Conservation (phyloP, 2,797 vertebrate species). For the Lepidocolaptes lacrymiger region DNA sequence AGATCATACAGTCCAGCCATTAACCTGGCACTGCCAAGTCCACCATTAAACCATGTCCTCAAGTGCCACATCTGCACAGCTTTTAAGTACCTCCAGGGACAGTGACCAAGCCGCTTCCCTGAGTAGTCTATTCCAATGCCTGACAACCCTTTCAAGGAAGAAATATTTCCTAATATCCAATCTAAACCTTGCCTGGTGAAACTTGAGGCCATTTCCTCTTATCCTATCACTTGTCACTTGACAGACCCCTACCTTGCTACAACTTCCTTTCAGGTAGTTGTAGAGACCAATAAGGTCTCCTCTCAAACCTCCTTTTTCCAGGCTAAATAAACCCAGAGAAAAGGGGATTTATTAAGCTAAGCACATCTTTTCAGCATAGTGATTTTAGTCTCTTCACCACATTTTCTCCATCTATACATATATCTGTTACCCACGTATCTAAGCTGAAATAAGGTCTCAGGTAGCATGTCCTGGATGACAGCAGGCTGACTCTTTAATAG, state of each 20-base stretch:
- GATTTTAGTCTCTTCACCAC: background rate
- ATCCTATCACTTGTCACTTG: background rate
- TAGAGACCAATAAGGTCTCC: fast-evolving
- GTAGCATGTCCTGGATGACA: background rate
- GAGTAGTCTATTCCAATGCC: background rate
- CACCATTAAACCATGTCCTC: background rate
- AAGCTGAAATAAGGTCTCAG: background rate
- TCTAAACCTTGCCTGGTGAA: background rate
- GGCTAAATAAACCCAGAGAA: background rate
- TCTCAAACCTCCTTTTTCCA: background rate
- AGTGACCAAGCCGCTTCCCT: background rate
- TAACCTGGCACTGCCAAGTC: background rate
- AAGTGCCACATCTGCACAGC: background rate
- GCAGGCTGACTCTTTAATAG: background rate
- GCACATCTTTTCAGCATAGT: background rate
- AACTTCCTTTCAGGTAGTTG: background rate
- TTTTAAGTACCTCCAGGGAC: background rate
- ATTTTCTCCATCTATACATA: background rate
- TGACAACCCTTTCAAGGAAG: background rate
- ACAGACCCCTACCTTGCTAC: background rate
- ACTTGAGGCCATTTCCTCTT: background rate
- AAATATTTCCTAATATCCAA: background rate
- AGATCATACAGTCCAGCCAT: background rate
- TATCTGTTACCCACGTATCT: background rate
- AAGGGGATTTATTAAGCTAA: background rate